Evolutionary conservation across 2,888 invertebrate species (phyloP).

Genomic region (Torymus auratus): DNA sequence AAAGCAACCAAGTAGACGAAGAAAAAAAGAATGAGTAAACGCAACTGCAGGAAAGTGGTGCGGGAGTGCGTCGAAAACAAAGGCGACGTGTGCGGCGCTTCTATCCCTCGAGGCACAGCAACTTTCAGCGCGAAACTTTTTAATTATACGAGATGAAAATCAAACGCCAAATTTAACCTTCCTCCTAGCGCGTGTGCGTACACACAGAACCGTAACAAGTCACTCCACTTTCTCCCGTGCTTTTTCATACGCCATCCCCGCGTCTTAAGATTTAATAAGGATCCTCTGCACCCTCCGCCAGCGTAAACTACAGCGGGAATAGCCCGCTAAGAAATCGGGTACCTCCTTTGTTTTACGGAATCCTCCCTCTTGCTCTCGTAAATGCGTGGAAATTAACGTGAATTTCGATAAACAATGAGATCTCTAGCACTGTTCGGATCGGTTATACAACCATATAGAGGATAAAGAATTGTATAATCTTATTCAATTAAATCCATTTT

Average conservation of each 20-base stretch:
- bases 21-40: neutral
- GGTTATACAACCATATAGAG: too few relatives aligned
- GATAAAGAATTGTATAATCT: too few relatives aligned
- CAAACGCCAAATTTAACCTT: slow-evolving; percentile 41
- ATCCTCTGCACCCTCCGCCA: neutral
- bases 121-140: slow-evolving; percentile 42
- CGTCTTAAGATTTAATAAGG: slow-evolving; percentile 49
- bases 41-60: neutral
- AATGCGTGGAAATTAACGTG: too few relatives aligned
- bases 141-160: slow-evolving; percentile 51
- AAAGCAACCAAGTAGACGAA: too few relatives aligned
- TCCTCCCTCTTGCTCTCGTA: too few relatives aligned
- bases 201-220: neutral
- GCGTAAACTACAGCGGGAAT: slow-evolving; percentile 8
- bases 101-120: neutral
- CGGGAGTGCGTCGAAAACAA: slow-evolving; percentile 20
- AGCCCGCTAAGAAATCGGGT: too few relatives aligned
- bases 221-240: slow-evolving; percentile 1
- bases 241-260: neutral
- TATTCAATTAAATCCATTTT: too few relatives aligned
- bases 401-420: too few relatives aligned
- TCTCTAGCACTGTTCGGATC: too few relatives aligned
- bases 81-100: neutral
- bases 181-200: neutral
- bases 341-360: too few relatives aligned